These are phyloP conservation scores for Cheiracanthium punctorium DNA, from an alignment of 2,888 invertebrate species.

Conservation along the genomic window DNA sequence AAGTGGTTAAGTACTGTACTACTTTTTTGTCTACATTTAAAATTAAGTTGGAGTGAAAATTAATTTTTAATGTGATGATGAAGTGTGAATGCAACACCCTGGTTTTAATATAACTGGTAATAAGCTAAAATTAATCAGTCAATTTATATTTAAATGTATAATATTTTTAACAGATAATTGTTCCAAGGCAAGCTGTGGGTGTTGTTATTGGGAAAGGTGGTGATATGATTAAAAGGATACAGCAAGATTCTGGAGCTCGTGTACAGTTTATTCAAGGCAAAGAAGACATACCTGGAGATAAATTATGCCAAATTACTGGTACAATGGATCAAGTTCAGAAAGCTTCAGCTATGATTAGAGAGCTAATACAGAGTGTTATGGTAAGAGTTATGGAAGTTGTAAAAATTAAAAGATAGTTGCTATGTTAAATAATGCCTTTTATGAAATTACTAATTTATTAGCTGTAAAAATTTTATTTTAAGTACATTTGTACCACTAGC, in stretches of 20 bases:
- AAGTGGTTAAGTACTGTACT: too few species aligned
- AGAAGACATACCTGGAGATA: constrained; percentile 89
- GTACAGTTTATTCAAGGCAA: constrained; percentile 87
- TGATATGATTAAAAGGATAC: constrained; percentile 98
- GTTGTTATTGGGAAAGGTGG: constrained; percentile 98
- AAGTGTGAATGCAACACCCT: too few species aligned
- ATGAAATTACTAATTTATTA: too few species aligned
- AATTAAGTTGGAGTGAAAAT: too few species aligned
- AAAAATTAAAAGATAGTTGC: neutral
- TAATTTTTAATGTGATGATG: too few species aligned
- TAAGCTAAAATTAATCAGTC: too few species aligned
- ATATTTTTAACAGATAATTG: constrained; percentile 84
- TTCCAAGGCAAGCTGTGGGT: constrained; percentile 94
- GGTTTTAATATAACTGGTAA: too few species aligned
- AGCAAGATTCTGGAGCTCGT: constrained; percentile 89
- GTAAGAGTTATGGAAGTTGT: constrained; percentile 78
- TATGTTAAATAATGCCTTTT: too few species aligned
- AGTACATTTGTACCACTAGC: neutral
- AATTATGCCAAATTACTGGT: constrained; percentile 92
- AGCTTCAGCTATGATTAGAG: constrained; percentile 91
- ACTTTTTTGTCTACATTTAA: too few species aligned
- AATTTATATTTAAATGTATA: too few species aligned
- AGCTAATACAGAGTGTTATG: constrained; percentile 91
- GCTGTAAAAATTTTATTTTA: too few species aligned
- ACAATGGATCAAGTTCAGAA: constrained; percentile 83